Base-by-base conservation (phyloP, 2,797 vertebrate genomes). In the Amazona ochrocephala region DNA sequence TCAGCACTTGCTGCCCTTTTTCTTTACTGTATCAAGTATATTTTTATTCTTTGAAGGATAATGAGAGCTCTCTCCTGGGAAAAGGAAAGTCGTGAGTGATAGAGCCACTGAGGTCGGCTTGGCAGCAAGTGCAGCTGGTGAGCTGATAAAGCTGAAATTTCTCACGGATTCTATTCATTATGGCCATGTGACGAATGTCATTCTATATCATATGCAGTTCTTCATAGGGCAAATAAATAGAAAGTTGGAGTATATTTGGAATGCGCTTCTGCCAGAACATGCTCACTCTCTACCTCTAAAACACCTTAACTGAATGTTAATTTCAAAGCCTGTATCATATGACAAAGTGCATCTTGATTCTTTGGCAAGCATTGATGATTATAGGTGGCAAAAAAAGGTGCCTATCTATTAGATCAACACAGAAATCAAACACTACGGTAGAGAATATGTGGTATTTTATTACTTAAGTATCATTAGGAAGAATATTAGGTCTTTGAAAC, bases 11-110 rank as follows among this genome's bases (percentile, higher is more conserved):
- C 65, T 84, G n/a, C 13, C 68, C 30, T 96, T 87, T 92, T 95
- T n/a, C n/a, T 85, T 60, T 77, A 50, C 50, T 93, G 19, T 60
- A 54, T 87, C 66, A 54, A 89, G 65, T 64, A 67, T 53, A 14
- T 87, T 80, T 91, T 83, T 60, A 32, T 70, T 73, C 86, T 96
- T 89, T 88, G 58, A 89, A 95, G 22, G 47, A 90, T 39, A 93
- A 92, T 76, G 42, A 94, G 53, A 93, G 6, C 18, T 85, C 64
- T 86, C 78, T 92, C 70, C 50, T 72, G 14, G 15, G 65, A 81
- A 84, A 85, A 90, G 27, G n/a, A 24, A 92, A 90, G 18, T 67
- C 1, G 0, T 34, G 71, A 90, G 58, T 65, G 44, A 82, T 23
- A 88, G 54, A 73, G 29, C 15, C 54, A 61, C 61, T 70, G 66